Conservation (phyloP, 1,140 invertebrate species). For the Apis florea region DNA sequence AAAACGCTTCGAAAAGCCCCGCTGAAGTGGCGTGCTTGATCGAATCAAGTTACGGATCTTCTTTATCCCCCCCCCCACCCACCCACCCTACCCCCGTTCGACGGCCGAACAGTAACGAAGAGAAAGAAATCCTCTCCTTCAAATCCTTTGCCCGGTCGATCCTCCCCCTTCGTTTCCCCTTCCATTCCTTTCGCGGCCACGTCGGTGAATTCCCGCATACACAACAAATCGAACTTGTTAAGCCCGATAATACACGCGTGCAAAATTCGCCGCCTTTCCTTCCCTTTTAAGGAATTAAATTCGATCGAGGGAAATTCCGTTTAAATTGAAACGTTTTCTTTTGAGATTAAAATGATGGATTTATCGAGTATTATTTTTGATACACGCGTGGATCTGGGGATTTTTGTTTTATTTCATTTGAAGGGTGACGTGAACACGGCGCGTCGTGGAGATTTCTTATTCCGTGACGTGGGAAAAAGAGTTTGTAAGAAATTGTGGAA, state of each 20-base stretch:
- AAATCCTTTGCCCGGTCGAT: constrained; percentile 3
- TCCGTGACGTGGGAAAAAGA: too few relatives aligned
- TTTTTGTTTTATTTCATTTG: too few relatives aligned
- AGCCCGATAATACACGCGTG: background rate
- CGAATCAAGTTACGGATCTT: constrained; percentile 57
- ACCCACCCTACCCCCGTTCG: too few relatives aligned
- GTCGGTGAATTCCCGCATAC: background rate
- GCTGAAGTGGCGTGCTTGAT: constrained; percentile 46
- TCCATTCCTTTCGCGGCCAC: background rate
- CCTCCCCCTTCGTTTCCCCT: background rate
- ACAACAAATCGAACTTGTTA: constrained; percentile 5
- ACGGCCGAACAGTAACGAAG: constrained; percentile 9
- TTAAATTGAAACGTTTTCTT: too few relatives aligned
- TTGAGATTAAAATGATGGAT: too few relatives aligned
- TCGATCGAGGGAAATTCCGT: background rate
- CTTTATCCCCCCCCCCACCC: constrained; percentile 8
- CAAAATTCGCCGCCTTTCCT: too few relatives aligned
- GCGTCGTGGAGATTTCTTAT: too few relatives aligned
- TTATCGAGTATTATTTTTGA: too few relatives aligned
- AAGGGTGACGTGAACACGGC: too few relatives aligned
- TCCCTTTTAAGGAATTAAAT: background rate
- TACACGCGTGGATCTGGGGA: too few relatives aligned
- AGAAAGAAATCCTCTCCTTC: constrained; percentile 16
- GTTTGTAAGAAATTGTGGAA: too few relatives aligned
- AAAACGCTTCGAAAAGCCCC: constrained; percentile 44